phyloP scores from a whole-genome alignment of 2,113 vertebrate species.

The Corapipo altera region DNA sequence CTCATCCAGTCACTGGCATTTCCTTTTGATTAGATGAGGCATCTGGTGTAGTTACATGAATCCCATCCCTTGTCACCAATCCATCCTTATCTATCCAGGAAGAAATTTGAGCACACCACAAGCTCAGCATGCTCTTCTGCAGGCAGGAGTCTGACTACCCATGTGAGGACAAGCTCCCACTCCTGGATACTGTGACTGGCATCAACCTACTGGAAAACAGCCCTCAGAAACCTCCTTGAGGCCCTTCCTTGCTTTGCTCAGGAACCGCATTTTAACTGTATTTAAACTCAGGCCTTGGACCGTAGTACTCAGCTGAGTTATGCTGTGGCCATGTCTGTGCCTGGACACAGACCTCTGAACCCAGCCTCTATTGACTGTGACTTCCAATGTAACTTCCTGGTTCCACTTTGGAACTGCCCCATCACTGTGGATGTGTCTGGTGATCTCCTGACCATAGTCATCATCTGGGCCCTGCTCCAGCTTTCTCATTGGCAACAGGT shows the following conservation, averaged over 20 bases:
- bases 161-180: neutral
- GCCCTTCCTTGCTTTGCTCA: neutral
- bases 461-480: neutral
- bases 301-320: neutral
- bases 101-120: neutral
- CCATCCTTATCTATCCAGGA: neutral
- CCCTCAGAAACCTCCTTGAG: neutral
- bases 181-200: neutral
- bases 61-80: neutral
- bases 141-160: neutral
- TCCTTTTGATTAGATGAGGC: neutral
- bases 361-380: too few species aligned
- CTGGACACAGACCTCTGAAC: neutral
- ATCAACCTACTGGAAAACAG: neutral
- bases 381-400: accelerated
- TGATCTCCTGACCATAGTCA: neutral
- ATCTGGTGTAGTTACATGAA: neutral
- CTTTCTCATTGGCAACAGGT: neutral
- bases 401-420: neutral
- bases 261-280: neutral
- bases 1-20: neutral
- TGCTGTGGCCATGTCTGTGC: neutral
- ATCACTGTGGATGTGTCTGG: neutral
- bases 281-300: neutral
- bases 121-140: neutral